Evolutionary conservation across 2,113 vertebrate genomes (phyloP).

Genomic region (Gobiocypris rarus): DNA sequence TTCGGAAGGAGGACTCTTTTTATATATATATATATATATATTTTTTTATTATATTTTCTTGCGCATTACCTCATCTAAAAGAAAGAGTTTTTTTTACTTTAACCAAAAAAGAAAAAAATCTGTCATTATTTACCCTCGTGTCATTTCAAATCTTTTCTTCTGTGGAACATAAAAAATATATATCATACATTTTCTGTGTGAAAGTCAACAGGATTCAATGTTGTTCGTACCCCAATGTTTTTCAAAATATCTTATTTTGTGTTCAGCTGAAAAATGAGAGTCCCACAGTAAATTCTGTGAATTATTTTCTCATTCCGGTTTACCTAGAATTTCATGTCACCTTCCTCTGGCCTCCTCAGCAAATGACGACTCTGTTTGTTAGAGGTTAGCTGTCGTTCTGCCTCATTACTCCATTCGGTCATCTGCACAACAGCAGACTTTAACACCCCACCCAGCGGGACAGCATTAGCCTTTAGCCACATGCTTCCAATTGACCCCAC

Average conservation of each 20-base stretch:
- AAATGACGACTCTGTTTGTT: background rate
- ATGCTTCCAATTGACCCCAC: conserved; percentile 46
- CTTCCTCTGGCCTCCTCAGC: background rate
- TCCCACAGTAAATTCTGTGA: background rate
- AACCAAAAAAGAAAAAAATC: no score
- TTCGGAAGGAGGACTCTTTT: no score
- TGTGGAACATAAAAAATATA: no score
- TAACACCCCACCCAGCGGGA: conserved; percentile 36
- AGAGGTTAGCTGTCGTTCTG: background rate
- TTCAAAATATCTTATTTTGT: background rate
- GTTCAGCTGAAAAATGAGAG: background rate
- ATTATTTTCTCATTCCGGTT: background rate
- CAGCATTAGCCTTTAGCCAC: conserved; percentile 51
- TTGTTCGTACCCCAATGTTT: background rate
- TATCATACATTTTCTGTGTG: background rate
- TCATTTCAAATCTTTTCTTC: no score
- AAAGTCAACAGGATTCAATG: background rate
- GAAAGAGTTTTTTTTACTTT: no score
- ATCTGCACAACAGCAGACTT: conserved; percentile 46
- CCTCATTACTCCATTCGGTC: conserved; percentile 48
- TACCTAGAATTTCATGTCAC: background rate
- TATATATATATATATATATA: no score
- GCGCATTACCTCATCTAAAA: no score
- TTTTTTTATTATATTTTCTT: no score
- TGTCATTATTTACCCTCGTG: no score